Evolutionary conservation across 2,113 vertebrate genomes (phyloP).

Genomic region (Sylvietta virens): DNA sequence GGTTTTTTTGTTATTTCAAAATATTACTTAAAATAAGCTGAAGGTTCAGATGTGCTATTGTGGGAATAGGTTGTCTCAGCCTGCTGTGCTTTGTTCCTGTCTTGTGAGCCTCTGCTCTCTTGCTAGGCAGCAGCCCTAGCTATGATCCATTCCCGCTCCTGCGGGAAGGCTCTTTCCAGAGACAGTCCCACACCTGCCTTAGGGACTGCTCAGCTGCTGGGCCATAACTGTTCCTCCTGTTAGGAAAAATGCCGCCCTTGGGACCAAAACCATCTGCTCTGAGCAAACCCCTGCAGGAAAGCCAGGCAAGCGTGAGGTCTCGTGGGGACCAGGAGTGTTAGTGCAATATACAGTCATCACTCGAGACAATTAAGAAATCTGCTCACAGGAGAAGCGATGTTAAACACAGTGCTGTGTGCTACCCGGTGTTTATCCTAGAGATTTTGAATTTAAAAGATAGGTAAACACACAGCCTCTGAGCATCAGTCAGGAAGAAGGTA

Average conservation of each 20-base stretch:
- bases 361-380: slow-evolving; percentile 36
- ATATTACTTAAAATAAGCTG: background rate
- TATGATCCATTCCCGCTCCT: background rate
- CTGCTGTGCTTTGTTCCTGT: background rate
- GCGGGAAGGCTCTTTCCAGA: slow-evolving; percentile 16
- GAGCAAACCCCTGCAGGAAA: slow-evolving; percentile 40
- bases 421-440: background rate
- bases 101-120: background rate
- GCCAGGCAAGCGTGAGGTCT: slow-evolving; percentile 27
- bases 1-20: background rate
- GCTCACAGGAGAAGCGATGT: background rate
- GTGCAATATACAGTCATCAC: slow-evolving; percentile 26
- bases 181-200: background rate
- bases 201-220: slow-evolving; percentile 31
- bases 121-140: background rate
- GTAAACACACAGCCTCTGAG: background rate
- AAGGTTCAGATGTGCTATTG: background rate
- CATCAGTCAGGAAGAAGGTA: background rate
- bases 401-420: background rate
- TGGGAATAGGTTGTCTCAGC: background rate
- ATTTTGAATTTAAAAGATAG: background rate
- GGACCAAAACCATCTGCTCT: slow-evolving; percentile 54
- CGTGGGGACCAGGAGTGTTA: background rate
- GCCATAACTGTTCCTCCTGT: background rate
- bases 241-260: background rate